Percentiles rank a stretch among this genome's conserved stretches.
These are phyloP conservation scores for Etia nguti DNA, from an alignment of 2,113 vertebrate genomes.

Conservation along the genomic window DNA sequence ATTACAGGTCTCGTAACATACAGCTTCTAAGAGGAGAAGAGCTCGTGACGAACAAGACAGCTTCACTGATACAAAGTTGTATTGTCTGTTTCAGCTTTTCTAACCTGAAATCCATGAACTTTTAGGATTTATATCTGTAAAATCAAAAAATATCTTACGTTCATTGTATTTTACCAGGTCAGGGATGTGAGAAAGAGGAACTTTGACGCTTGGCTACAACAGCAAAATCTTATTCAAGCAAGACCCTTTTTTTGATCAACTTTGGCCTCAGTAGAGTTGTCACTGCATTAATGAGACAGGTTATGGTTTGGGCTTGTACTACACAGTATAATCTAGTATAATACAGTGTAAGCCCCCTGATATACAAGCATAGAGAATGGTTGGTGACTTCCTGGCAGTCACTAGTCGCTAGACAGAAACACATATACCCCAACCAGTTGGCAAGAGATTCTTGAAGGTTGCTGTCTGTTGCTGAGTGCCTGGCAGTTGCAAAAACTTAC, in stretches of 20 bases:
- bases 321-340: not conserved
- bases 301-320: not conserved
- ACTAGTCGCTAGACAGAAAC: not conserved
- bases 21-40: no score
- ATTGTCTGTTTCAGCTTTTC: not conserved
- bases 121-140: not conserved
- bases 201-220: not conserved
- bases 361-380: no score
- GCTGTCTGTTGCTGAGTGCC: not conserved
- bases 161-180: not conserved
- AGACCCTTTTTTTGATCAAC: not conserved
- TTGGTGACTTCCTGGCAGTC: no score
- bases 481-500: not conserved
- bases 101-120: not conserved
- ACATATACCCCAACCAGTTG: not conserved
- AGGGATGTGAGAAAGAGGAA: not conserved
- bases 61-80: not conserved
- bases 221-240: not conserved
- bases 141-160: not conserved
- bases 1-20: not conserved
- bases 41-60: no score
- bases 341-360: no score
- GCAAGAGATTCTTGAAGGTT: not conserved
- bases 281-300: no score
- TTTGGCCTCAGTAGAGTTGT: no score